phyloP scores from a whole-genome alignment of 2,113 vertebrate genomes.

The Xenotilapia leptura region DNA sequence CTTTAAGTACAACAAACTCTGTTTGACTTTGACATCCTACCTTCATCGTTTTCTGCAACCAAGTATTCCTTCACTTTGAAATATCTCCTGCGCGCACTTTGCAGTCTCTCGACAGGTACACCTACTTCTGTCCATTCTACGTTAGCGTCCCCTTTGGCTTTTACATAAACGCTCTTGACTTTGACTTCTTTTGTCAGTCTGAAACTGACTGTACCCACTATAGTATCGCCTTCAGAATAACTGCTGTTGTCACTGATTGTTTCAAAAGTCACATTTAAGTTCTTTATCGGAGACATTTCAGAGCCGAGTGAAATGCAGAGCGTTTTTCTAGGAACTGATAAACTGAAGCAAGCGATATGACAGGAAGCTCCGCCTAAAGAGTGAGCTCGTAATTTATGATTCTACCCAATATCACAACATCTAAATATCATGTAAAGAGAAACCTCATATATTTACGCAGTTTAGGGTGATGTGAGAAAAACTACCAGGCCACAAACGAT shows the following conservation, averaged over 20 bases:
- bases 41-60: background rate
- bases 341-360: background rate
- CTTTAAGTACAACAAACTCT: background rate
- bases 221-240: background rate
- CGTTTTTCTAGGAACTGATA: too few relatives aligned
- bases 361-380: background rate
- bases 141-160: slow-evolving; percentile 43
- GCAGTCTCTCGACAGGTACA: background rate
- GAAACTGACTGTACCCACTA: background rate
- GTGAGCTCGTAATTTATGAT: background rate
- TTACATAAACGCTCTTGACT: slow-evolving; percentile 37
- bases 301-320: background rate
- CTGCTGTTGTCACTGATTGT: background rate
- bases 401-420: background rate
- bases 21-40: background rate
- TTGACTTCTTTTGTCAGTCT: slow-evolving; percentile 17
- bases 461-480: background rate
- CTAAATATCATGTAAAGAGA: background rate
- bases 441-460: background rate
- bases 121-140: slow-evolving; percentile 19
- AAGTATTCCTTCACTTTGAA: slow-evolving; percentile 35
- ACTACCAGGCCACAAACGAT: background rate
- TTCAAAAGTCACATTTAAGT: background rate
- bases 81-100: slow-evolving; percentile 21
- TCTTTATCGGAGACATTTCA: background rate